Percentiles rank a stretch among this genome's conserved stretches.
These are phyloP conservation scores for Gobio gobio DNA, from an alignment of 2,113 vertebrate genomes.

Conservation along the genomic window DNA sequence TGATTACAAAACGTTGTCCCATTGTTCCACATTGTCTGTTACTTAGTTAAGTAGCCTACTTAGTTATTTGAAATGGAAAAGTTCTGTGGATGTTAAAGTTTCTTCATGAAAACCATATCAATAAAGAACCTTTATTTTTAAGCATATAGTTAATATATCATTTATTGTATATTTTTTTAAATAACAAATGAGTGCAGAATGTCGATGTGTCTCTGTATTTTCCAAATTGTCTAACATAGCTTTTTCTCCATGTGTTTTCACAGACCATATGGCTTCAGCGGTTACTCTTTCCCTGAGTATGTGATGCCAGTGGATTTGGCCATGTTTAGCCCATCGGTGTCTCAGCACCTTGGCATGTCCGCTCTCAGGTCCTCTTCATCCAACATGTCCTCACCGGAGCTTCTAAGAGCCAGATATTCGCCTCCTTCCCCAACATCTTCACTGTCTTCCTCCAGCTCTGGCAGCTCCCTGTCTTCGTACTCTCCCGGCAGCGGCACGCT, in stretches of 20 bases:
- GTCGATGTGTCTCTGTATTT: not conserved
- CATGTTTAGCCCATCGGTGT: slow-evolving; percentile 39
- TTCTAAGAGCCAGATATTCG: not conserved
- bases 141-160: no score
- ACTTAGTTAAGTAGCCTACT: no score
- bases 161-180: not conserved
- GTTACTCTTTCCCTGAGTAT: not conserved
- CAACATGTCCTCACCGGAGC: not conserved
- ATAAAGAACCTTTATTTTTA: no score
- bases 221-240: not conserved
- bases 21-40: not conserved
- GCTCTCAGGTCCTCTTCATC: slow-evolving; percentile 25
- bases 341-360: slow-evolving; percentile 16
- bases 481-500: not conserved
- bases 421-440: not conserved
- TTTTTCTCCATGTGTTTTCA: slow-evolving; percentile 44
- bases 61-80: no score
- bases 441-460: slow-evolving; percentile 17
- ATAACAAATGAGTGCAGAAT: no score
- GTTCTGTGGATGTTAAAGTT: no score
- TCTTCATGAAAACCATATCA: no score
- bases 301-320: slow-evolving; percentile 71
- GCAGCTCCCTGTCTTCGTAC: slow-evolving; percentile 42
- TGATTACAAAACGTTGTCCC: not conserved
- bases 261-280: slow-evolving; percentile 46